These are phyloP conservation scores for Zapus hudsonius DNA, from an alignment of 2,113 vertebrate species.

Conservation along the genomic window DNA sequence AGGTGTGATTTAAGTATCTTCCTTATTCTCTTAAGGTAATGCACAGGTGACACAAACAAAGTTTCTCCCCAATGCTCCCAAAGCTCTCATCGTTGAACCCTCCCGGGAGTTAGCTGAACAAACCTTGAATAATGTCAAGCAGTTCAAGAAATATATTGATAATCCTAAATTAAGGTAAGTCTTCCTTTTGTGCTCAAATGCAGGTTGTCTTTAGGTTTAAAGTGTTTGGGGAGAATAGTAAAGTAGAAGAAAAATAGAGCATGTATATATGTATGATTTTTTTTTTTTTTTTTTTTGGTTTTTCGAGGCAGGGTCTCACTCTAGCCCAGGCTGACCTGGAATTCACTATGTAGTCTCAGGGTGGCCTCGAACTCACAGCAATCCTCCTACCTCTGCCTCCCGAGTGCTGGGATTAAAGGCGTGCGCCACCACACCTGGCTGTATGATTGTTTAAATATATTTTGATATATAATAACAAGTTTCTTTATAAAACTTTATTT, in stretches of 20 bases:
- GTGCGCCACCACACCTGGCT: no score
- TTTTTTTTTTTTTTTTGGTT: no score
- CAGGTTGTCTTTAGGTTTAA: background rate
- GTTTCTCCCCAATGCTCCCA: conserved; percentile 91
- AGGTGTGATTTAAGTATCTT: background rate
- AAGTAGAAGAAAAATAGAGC: background rate
- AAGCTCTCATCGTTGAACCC: conserved; percentile 96
- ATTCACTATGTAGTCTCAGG: no score
- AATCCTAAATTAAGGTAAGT: conserved; percentile 95
- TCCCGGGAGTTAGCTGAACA: conserved; percentile 97
- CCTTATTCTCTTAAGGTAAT: conserved; percentile 85
- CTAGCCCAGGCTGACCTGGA: no score
- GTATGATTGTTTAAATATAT: background rate
- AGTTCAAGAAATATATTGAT: conserved; percentile 95
- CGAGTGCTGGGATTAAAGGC: no score
- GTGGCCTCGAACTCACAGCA: no score
- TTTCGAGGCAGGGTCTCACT: no score
- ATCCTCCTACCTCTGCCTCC: no score
- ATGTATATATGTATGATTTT: background rate
- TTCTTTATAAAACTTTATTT: background rate
- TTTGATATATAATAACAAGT: background rate
- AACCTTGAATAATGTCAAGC: conserved; percentile 95
- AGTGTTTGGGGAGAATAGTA: background rate
- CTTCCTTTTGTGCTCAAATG: background rate
- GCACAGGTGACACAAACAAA: conserved; percentile 93